These are phyloP conservation scores for Chydorus sphaericus DNA, from an alignment of 2,888 invertebrate species.

Conservation along the genomic window DNA sequence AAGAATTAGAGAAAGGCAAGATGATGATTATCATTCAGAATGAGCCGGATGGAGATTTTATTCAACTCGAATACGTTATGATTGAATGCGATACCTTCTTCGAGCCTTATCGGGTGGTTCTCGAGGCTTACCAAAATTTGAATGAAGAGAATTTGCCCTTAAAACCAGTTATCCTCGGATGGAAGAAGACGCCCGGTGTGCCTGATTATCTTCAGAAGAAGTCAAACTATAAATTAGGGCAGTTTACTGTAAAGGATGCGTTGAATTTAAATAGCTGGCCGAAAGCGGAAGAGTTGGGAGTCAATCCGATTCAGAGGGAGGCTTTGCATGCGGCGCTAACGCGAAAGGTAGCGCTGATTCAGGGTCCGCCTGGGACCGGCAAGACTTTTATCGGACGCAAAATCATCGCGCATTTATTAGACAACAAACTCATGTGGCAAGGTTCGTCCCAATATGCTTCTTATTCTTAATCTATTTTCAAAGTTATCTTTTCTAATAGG, in stretches of 20 bases:
- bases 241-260: neutral
- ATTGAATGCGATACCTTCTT: neutral
- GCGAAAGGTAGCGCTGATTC: slow-evolving; percentile 27
- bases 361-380: slow-evolving; percentile 38
- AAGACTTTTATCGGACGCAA: slow-evolving; percentile 34
- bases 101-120: neutral
- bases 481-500: no score
- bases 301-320: neutral
- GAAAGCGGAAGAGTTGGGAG: neutral
- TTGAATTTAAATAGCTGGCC: neutral
- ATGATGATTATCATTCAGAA: neutral
- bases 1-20: neutral
- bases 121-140: neutral
- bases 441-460: no score
- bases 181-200: neutral
- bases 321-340: slow-evolving; percentile 17
- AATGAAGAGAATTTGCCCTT: neutral
- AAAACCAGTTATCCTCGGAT: neutral
- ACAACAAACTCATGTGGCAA: slow-evolving; percentile 7
- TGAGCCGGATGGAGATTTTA: neutral
- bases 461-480: no score
- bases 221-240: neutral
- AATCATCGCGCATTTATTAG: slow-evolving; percentile 2
- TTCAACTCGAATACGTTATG: neutral
- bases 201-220: neutral